phyloP scores from a whole-genome alignment of 1,140 invertebrate species.

The Microplitis demolitor region DNA sequence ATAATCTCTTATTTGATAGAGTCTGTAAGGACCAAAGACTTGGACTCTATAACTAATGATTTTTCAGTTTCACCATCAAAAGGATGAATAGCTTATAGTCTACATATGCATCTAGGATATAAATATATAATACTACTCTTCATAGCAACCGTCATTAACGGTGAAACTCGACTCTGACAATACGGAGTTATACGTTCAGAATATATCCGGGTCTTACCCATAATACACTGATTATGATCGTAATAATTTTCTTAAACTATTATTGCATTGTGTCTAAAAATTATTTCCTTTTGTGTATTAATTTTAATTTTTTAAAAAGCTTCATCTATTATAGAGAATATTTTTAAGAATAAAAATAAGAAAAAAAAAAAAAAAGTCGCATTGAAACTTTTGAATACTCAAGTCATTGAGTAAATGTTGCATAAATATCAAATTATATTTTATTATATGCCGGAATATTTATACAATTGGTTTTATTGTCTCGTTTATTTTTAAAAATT shows the following conservation, averaged over 20 bases:
- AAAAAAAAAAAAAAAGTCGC: background rate
- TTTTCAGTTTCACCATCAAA: slow-evolving; percentile 1
- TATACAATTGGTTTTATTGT: background rate
- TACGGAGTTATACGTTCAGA: slow-evolving; percentile 25
- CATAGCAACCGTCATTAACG: slow-evolving; percentile 30
- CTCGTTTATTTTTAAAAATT: background rate
- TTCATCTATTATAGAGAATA: background rate
- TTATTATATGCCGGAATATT: background rate
- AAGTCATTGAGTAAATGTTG: background rate
- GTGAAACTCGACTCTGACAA: slow-evolving; percentile 30
- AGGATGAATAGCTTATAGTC: slow-evolving; percentile 20
- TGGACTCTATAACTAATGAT: no score
- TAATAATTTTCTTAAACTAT: background rate
- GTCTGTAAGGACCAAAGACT: no score
- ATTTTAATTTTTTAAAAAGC: no score
- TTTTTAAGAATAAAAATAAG: background rate
- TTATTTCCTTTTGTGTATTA: no score
- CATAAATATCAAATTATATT: background rate
- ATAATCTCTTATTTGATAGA: no score
- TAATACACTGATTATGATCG: background rate
- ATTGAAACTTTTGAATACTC: background rate
- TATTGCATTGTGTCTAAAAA: no score
- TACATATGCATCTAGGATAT: slow-evolving; percentile 29
- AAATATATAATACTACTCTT: slow-evolving; percentile 3
- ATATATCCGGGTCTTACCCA: slow-evolving; percentile 23